Base-by-base conservation (phyloP, 2,888 invertebrate genomes). In the Archaeoteleia sp. region DNA sequence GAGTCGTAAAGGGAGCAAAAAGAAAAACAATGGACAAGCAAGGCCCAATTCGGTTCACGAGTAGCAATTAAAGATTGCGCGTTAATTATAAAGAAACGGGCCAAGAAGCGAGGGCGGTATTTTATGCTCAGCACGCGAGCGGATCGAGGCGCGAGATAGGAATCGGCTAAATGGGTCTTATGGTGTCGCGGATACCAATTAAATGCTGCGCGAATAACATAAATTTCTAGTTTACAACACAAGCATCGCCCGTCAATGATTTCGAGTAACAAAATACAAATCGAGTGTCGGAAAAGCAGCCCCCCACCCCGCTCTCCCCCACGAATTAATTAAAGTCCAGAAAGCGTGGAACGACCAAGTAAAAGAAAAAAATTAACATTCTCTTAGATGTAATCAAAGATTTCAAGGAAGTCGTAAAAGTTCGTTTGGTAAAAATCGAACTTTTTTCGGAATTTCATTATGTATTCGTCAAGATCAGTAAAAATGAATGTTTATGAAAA, bases 61-160 rank as follows among this genome's bases (percentile, higher is more conserved):
- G 58, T 60, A 63, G 68, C 63, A 68, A 68, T 68, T 68, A 68
- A 68, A 53, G 68, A 63, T 68, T 60, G 68, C 43, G 45, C 68
- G 68, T 68, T 68, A 68, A 68, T 68, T 68, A 68, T 68, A 63
- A 57, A 46, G 67, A 58, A 63, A 54, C 40, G 23, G 55, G 79
- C 78, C 74, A 73, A 49, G 69, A 60, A 68, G 67, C 71, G 70
- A 55, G 70, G 72, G 73, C 71, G 74, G 72, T 78, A 74, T 75
- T 78, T 71, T 74, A 66, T 55, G 71, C 66, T 54, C 65, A 74
- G 77, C 80, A 79, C 78, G 78, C 78, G 76, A 81, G 74, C 74
- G 75, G 74, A 78, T 77, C 76, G 70, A 75, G 72, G 70, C 46
- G 53, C 55, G 51, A 74, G 76, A 78, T 79, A 78, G 78, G 77